Base-by-base conservation (phyloP, 2,888 invertebrate species). In the Tinea pellionella region DNA sequence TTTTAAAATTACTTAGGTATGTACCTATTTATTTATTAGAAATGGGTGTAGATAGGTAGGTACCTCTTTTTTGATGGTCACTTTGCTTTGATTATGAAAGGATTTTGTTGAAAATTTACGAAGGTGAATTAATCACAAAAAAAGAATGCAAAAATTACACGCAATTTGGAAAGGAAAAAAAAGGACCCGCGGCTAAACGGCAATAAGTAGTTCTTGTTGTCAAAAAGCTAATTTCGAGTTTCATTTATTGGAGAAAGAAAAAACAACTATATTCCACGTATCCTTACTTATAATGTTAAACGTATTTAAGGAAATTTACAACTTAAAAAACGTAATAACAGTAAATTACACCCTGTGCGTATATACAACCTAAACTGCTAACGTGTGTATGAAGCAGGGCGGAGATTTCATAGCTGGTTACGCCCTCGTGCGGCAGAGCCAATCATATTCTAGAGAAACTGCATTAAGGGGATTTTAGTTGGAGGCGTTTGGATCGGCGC, bases 361-460 rank as follows among this genome's bases (percentile, higher is more conserved):
- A 32, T 47, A 47, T 24, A 24, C 18, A 16, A 24, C 53, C 24
- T 18, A 9, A 53, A 16, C 18, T 6, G 55, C 29, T n/a, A 12
- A 55, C n/a, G 55, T 55, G 47, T 47, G 47, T 37, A 12, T 9
- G 9, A 37, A 2, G 37, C 37, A 59, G 63, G 59, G 61, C 57
- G 58, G 42, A 61, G 60, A 59, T 62, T 57, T 61, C 61, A 13
- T 41, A 29, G 43, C 19, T 30, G 59, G 29, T 47, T 43, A 53
- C 32, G 55, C 57, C 55, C 57, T 63, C 61, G 63, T 62, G 47
- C 37, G 57, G 24, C 56, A 55, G 60, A 18, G 61, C 60, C 63
- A 60, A 63, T 61, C 62, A 63, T 59, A 59, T 62, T 61, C 62
- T 59, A 61, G 61, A 59, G 59, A 13, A 58, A 59, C 47, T 11